Evolutionary conservation across 2,797 vertebrate species (phyloP), one percentile per base, ranked within the genome.

Genomic region (Pagetopsis macropterus): DNA sequence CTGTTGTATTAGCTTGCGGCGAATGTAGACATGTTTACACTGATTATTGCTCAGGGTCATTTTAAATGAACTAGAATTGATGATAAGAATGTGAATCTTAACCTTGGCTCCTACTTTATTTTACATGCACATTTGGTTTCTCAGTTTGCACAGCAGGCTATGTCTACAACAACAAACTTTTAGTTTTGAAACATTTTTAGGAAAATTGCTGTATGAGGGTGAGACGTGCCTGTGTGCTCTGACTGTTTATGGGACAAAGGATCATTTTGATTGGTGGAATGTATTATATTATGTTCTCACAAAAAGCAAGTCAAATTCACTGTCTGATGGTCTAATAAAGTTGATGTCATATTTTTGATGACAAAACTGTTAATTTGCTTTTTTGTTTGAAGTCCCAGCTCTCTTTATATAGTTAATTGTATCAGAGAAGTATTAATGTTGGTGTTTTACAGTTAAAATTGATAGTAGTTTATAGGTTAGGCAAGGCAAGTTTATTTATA

Each of bases 41-140:
- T 72, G 83, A 83, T 87, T 88, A 89, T 84, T 85, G 91, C 94
- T 94, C 94, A 94, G 92, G 94, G 93, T 94, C 86, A 84, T 91
- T 90, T 85, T 55, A 82, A 87, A 86, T 87, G 79, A 89, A 92
- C 84, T 80, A 65, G 82, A 88, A 85, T 81, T 87, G 89, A 92
- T 83, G 75, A 75, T 72, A 87, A 87, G 90, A 92, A 91, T 89
- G 90, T 92, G 82, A 57, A 85, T 75, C 69, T 74, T 61, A 54
- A 65, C 73, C 65, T 70, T 74, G 79, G 81, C 81, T 84, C 81
- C 73, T 49, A 1, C 41, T 69, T 65, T 62, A 16, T 49, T 72
- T 69, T 44, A 61, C 14, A 13, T 37, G 9, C 43, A 55, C 1
- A 19, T 54, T 68, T 10, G 16, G 17, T 67, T 61, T 48, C 37